Conservation (phyloP, 2,113 vertebrate species). For the Falco punctatus region DNA sequence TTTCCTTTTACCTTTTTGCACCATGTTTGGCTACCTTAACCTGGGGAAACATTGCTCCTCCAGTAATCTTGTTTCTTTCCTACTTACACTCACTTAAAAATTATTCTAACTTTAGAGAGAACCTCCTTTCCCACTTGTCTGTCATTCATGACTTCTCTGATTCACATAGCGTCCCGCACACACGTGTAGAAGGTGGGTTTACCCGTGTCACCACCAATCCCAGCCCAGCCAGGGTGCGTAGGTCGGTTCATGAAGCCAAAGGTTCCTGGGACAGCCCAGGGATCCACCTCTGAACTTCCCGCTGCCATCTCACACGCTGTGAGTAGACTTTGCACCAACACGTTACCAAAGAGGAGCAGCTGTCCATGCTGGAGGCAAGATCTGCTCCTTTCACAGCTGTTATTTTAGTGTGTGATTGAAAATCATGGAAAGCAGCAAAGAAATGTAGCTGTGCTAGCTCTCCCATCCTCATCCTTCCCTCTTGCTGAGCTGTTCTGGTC, state of each 20-base stretch:
- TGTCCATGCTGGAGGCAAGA: background rate
- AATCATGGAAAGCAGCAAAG: background rate
- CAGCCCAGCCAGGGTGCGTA: background rate
- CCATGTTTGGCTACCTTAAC: background rate
- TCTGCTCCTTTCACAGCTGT: background rate
- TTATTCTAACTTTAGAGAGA: background rate
- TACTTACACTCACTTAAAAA: background rate
- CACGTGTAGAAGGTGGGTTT: background rate
- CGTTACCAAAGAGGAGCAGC: background rate
- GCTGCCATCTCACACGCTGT: background rate
- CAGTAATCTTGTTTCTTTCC: background rate
- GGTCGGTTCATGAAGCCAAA: background rate
- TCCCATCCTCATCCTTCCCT: background rate
- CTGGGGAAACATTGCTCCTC: background rate
- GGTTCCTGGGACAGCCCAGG: background rate
- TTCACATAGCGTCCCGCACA: background rate
- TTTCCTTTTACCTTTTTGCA: background rate
- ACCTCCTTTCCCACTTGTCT: background rate
- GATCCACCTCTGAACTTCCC: background rate
- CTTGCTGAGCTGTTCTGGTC: background rate
- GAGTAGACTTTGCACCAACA: background rate
- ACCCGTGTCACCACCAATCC: background rate
- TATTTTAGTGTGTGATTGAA: background rate
- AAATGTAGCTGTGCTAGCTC: fast-evolving
- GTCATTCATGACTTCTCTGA: background rate